A percentile compares a stretch with the other conserved stretches of the same genome.
Conservation (phyloP, 2,113 vertebrate species). For the Columba janthina region DNA sequence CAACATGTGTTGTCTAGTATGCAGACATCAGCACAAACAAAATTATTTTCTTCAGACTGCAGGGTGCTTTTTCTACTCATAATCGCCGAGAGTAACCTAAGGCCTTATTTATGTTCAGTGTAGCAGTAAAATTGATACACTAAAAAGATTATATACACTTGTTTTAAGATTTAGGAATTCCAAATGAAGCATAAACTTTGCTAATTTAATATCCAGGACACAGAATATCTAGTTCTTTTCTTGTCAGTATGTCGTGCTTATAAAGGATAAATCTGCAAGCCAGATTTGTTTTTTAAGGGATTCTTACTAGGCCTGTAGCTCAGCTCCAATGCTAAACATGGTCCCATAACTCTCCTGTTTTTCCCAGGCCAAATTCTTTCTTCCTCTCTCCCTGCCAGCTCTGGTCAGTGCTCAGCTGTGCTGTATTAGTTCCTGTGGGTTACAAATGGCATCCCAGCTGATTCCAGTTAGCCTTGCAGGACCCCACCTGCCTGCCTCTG, state of each 20-base stretch:
- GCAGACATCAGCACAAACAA: background rate
- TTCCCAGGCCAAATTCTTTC: background rate
- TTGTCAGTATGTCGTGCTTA: background rate
- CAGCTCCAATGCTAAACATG: background rate
- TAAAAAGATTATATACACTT: background rate
- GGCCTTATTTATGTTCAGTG: background rate
- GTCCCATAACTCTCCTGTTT: background rate
- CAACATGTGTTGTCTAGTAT: background rate
- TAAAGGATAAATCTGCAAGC: background rate
- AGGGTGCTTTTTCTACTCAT: background rate
- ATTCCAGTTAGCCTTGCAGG: background rate
- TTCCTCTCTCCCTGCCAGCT: background rate
- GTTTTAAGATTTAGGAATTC: background rate
- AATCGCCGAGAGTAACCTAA: background rate
- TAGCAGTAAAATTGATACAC: slow-evolving; percentile 11
- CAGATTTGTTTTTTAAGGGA: background rate
- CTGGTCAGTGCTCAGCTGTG: background rate
- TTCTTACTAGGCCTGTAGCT: background rate
- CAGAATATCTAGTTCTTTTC: background rate
- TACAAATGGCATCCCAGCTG: background rate
- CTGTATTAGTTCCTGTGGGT: background rate
- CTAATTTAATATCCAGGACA: background rate
- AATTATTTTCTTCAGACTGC: background rate
- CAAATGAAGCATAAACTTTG: background rate
- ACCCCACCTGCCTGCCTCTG: background rate